Conservation (phyloP, 2,888 invertebrate species). For the Zaprionus bogoriensis region DNA sequence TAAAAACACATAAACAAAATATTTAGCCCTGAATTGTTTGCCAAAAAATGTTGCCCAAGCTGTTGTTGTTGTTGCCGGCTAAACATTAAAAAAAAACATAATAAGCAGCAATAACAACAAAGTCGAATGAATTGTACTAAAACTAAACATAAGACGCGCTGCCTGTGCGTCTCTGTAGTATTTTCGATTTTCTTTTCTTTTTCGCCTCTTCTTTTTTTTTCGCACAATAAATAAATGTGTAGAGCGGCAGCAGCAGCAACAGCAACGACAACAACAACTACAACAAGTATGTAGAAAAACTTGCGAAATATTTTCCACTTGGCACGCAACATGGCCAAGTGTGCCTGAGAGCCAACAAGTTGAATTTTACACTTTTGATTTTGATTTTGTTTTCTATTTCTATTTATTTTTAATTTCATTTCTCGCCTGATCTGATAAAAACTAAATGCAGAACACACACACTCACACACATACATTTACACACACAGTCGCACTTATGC, state of each 20-base stretch:
- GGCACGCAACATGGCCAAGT: constrained; percentile 69
- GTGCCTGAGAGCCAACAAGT: constrained; percentile 40
- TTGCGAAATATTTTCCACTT: constrained; percentile 78
- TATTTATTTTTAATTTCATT: constrained; percentile 69
- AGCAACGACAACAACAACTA: constrained; percentile 22
- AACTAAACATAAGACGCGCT: constrained; percentile 64
- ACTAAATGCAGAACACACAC: constrained; percentile 41
- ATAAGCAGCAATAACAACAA: constrained; percentile 61
- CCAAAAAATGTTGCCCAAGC: constrained; percentile 67
- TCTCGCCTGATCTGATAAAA: constrained; percentile 60
- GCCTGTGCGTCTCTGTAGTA: constrained; percentile 14
- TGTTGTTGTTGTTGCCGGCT: constrained; percentile 37
- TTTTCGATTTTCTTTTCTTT: constrained; percentile 24
- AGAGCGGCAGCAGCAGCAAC: constrained; percentile 33
- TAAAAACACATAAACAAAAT: constrained; percentile 69
- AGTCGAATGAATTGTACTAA: constrained; percentile 63
- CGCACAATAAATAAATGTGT: constrained; percentile 69
- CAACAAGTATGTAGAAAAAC: constrained; percentile 57
- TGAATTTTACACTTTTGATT: constrained; percentile 69
- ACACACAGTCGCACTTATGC: constrained; percentile 18
- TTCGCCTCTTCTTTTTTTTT: constrained; percentile 40
- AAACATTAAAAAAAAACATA: too few species aligned
- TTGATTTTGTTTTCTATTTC: constrained; percentile 53
- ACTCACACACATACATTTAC: background rate
- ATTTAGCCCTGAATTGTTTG: constrained; percentile 80